Percentiles rank a stretch among this genome's conserved stretches.
These are phyloP conservation scores for Apis laboriosa DNA, from an alignment of 1,140 invertebrate genomes.

Conservation along the genomic window DNA sequence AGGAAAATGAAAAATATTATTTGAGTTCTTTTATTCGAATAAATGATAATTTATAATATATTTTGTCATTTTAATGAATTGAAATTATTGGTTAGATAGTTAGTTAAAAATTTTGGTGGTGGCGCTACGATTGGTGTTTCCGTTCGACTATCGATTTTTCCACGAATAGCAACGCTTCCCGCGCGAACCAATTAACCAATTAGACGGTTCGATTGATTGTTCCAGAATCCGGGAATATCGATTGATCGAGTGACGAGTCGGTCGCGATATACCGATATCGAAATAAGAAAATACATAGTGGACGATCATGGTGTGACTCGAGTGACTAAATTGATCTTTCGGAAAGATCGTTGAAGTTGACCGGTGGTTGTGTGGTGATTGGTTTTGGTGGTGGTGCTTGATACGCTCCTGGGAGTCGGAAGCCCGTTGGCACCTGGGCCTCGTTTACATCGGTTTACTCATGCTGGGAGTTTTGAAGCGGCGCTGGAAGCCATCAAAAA, in stretches of 20 bases:
- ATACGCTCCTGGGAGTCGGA: conserved; percentile 55
- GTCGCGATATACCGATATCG: neutral
- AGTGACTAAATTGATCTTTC: conserved; percentile 35
- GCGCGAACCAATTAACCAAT: neutral
- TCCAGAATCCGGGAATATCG: neutral
- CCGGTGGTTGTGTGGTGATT: conserved; percentile 62
- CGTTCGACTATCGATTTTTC: neutral
- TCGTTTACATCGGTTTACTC: conserved; percentile 58
- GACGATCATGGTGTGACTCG: conserved; percentile 56
- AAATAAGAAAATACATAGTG: conserved; percentile 17
- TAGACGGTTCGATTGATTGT: neutral
- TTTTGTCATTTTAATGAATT: neutral
- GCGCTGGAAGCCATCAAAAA: conserved; percentile 77
- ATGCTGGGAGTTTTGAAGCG: conserved; percentile 77
- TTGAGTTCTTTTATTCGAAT: neutral
- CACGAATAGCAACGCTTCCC: neutral
- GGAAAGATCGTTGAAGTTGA: conserved; percentile 46
- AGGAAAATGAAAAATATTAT: neutral
- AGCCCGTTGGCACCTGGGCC: conserved; percentile 50
- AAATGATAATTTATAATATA: neutral
- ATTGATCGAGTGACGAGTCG: conserved; percentile 22
- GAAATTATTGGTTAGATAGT: no score
- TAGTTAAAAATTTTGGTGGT: neutral
- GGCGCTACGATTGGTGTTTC: neutral
- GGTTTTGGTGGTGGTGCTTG: conserved; percentile 59